phyloP scores from a whole-genome alignment of 2,113 vertebrate species.

The Vicugna pacos region DNA sequence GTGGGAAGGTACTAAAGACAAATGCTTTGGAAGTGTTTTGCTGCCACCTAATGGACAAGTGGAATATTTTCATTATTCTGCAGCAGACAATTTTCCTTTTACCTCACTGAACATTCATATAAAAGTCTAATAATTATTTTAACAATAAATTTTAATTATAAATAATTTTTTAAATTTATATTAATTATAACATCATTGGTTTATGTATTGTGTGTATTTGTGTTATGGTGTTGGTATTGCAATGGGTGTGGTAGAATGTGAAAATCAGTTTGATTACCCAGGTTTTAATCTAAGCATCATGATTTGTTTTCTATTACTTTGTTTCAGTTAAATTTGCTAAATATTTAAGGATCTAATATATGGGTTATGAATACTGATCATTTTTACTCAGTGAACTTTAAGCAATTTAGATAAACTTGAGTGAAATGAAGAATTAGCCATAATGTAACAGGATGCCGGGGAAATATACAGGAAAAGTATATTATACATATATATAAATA shows the following conservation, averaged over 20 bases:
- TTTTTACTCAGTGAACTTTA: background rate
- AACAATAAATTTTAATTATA: background rate
- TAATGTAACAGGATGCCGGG: background rate
- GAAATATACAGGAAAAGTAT: background rate
- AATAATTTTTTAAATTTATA: background rate
- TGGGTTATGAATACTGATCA: background rate
- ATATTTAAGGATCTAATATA: background rate
- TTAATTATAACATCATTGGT: background rate
- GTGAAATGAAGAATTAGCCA: slow-evolving; percentile 4
- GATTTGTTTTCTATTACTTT: slow-evolving; percentile 36
- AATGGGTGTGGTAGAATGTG: background rate
- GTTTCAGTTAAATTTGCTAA: slow-evolving; percentile 19
- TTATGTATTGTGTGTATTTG: background rate
- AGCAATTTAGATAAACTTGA: slow-evolving; percentile 12
- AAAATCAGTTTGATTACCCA: slow-evolving; percentile 15
- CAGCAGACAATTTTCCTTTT: background rate
- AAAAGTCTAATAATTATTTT: background rate
- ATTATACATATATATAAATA: background rate
- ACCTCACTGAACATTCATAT: background rate
- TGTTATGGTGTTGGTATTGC: background rate
- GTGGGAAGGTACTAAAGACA: background rate
- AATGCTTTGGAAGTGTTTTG: slow-evolving; percentile 79
- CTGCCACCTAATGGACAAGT: slow-evolving; percentile 86
- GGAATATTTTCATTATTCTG: slow-evolving; percentile 62
- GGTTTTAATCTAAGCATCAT: background rate